phyloP scores from a whole-genome alignment of 2,888 invertebrate genomes.

The Hemistola chrysoprasaria region DNA sequence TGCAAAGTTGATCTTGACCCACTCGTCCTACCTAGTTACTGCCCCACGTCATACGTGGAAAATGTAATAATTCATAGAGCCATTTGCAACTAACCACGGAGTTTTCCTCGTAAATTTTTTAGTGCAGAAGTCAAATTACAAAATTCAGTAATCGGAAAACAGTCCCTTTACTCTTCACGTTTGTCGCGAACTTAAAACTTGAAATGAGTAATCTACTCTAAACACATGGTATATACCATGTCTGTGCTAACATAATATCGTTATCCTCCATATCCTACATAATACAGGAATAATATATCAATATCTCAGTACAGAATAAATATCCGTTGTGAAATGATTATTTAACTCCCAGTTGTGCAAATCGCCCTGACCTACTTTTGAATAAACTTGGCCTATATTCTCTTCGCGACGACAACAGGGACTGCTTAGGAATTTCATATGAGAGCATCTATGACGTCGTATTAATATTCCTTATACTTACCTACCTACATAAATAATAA shows the following conservation, averaged over 20 bases:
- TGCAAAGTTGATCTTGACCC: constrained; percentile 65
- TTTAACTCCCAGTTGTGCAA: constrained; percentile 53
- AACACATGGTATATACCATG: no score
- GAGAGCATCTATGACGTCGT: not conserved
- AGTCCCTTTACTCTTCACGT: no score
- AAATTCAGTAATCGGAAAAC: no score
- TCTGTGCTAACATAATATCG: no score
- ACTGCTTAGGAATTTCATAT: constrained; percentile 7
- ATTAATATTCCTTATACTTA: constrained; percentile 27
- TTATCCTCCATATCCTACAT: no score
- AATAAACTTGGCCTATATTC: constrained; percentile 72
- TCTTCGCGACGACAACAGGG: constrained; percentile 35
- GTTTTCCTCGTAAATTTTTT: constrained; percentile 5
- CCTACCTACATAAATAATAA: no score
- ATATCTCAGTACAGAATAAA: constrained; percentile 44
- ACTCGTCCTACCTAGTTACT: constrained; percentile 33
- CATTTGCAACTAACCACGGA: constrained; percentile 13
- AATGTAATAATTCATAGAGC: constrained; percentile 21
- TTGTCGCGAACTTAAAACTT: no score
- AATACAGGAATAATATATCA: no score
- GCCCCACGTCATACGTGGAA: constrained; percentile 24
- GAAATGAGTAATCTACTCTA: no score
- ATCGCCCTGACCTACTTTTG: constrained; percentile 68
- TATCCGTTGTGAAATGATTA: constrained; percentile 54
- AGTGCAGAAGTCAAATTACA: not conserved